Evolutionary conservation across 2,797 vertebrate genomes (phyloP).

Genomic region (Leptodactylus fallax): DNA sequence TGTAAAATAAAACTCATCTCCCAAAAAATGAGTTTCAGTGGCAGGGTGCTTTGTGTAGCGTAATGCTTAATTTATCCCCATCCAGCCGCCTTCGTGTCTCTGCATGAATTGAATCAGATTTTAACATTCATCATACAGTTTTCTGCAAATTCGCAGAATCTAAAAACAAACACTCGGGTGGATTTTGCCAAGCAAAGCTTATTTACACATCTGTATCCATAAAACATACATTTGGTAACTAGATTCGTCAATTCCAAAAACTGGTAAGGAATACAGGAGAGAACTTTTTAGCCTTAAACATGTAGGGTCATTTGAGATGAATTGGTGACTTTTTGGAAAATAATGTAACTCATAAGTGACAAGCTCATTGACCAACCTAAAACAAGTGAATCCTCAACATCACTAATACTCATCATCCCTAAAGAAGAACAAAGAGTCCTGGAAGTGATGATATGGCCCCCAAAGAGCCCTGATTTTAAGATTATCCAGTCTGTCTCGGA

Average conservation of each 20-base stretch:
- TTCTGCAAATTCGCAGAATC: slow-evolving; percentile 51
- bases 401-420: not conserved
- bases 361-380: no score
- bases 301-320: not conserved
- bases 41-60: slow-evolving; percentile 6
- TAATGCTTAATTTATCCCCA: slow-evolving; percentile 34
- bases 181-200: slow-evolving; percentile 44
- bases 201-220: slow-evolving; percentile 42
- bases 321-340: not conserved
- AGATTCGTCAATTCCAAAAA: no score
- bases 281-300: not conserved
- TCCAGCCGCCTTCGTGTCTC: slow-evolving; percentile 9
- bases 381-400: no score
- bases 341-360: no score
- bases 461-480: no score
- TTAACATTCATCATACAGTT: slow-evolving; percentile 39
- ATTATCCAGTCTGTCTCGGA: no score
- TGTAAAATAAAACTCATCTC: slow-evolving; percentile 32
- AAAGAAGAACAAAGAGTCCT: no score
- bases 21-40: slow-evolving; percentile 15
- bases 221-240: not conserved
- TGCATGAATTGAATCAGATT: slow-evolving; percentile 36
- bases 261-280: not conserved
- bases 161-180: slow-evolving; percentile 29
- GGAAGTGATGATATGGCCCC: no score